Conservation (phyloP, 2,888 invertebrate species). For the Mystacides longicornis region DNA sequence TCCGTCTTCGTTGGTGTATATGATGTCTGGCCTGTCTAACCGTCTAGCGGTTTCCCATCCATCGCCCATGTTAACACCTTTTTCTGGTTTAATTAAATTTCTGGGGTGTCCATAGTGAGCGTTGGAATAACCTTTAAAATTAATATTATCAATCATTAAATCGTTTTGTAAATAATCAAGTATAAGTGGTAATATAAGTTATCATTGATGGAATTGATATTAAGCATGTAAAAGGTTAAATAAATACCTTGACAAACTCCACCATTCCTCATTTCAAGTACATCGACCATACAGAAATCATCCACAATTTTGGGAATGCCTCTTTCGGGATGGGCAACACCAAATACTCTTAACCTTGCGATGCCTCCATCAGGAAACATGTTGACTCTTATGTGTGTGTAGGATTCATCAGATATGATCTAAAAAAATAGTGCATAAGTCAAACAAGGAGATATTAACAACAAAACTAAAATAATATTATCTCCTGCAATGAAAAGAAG, state of each 20-base stretch:
- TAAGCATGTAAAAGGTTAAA: no score
- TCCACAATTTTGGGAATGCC: constrained; percentile 27
- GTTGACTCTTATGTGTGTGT: constrained; percentile 54
- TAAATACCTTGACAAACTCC: constrained; percentile 46
- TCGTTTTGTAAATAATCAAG: background rate
- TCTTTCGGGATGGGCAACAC: constrained; percentile 39
- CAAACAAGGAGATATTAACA: no score
- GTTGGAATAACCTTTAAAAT: constrained; percentile 45
- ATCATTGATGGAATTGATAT: background rate
- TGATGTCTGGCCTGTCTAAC: constrained; percentile 50
- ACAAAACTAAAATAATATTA: no score
- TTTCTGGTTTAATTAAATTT: constrained; percentile 50
- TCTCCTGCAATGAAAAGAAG: no score
- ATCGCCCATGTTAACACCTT: constrained; percentile 50
- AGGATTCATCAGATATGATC: constrained; percentile 44
- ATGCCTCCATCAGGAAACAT: constrained; percentile 60
- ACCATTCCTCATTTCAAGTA: constrained; percentile 48
- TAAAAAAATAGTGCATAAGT: constrained; percentile 24
- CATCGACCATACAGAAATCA: constrained; percentile 40
- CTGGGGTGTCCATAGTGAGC: constrained; percentile 59
- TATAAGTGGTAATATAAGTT: background rate
- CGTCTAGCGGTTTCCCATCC: constrained; percentile 62
- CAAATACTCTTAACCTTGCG: constrained; percentile 52
- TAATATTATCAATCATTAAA: constrained; percentile 1
- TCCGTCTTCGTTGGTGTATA: constrained; percentile 47